Conservation (phyloP, 1,140 invertebrate species). For the Drosophila pandora region DNA sequence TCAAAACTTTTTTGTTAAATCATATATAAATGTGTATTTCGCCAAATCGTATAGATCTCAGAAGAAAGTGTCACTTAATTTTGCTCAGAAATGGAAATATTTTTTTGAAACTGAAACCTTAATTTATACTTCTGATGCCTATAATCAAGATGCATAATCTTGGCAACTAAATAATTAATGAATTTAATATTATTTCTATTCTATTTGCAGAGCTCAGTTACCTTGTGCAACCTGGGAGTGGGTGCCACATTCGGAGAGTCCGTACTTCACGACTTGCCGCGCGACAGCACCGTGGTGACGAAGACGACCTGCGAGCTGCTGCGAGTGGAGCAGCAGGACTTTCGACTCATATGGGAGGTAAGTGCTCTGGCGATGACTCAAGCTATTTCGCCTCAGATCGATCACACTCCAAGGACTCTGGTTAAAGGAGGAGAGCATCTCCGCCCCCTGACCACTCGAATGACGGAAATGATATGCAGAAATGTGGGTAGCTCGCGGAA, state of each 20-base stretch:
- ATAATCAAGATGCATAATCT: not conserved
- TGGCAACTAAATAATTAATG: not conserved
- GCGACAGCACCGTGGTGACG: constrained; percentile 90
- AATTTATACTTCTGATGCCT: too few species aligned
- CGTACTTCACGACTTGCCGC: constrained; percentile 88
- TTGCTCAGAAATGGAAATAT: too few species aligned
- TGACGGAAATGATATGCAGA: constrained; percentile 33
- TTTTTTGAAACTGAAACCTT: too few species aligned
- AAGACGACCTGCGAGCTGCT: constrained; percentile 90
- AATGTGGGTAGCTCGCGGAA: constrained; percentile 54
- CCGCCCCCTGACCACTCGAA: not conserved
- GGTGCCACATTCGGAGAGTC: constrained; percentile 92
- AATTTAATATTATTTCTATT: not conserved
- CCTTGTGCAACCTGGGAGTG: constrained; percentile 88
- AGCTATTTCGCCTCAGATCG: constrained; percentile 4
- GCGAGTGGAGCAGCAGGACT: constrained; percentile 90
- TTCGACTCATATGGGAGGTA: constrained; percentile 91
- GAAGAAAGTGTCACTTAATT: too few species aligned
- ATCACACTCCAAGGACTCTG: constrained; percentile 4
- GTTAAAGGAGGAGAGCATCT: not conserved
- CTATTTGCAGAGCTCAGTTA: constrained; percentile 86
- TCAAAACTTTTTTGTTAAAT: too few species aligned
- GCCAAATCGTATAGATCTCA: too few species aligned
- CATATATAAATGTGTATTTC: too few species aligned
- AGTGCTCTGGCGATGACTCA: constrained; percentile 53